A percentile compares a stretch with the other conserved stretches of the same genome.
These are phyloP conservation scores for Chouioia cunea DNA, from an alignment of 2,888 invertebrate species.

Conservation along the genomic window DNA sequence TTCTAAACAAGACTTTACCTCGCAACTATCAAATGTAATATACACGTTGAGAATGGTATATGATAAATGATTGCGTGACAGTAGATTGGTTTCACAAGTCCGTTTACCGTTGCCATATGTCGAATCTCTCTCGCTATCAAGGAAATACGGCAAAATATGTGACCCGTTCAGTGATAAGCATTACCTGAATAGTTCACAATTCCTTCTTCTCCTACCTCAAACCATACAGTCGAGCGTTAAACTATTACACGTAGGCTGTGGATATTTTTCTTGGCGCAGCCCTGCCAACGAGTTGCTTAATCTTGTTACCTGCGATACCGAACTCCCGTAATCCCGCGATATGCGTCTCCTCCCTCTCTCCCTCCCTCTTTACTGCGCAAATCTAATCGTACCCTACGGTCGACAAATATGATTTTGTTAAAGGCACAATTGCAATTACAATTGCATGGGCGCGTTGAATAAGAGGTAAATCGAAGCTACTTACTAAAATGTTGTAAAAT, in stretches of 20 bases:
- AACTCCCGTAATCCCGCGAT: conserved; percentile 58
- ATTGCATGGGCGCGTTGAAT: too few species aligned
- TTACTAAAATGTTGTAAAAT: too few species aligned
- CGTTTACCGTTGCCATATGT: conserved; percentile 35
- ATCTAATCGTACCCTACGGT: conserved; percentile 5
- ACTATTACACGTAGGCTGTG: conserved; percentile 22
- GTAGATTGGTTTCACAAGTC: too few species aligned
- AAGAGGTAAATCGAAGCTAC: too few species aligned
- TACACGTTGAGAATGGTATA: too few species aligned
- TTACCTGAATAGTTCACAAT: background rate
- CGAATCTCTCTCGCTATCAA: background rate
- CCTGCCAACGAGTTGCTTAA: conserved; percentile 55
- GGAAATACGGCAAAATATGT: background rate
- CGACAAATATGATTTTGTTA: too few species aligned
- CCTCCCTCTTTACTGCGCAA: background rate
- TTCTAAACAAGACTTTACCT: too few species aligned
- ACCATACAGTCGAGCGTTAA: background rate
- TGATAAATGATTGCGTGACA: too few species aligned
- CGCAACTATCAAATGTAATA: too few species aligned
- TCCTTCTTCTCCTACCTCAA: background rate
- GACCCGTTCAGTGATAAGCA: background rate
- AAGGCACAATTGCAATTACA: too few species aligned
- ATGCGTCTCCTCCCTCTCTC: conserved; percentile 20
- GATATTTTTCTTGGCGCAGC: conserved; percentile 37
- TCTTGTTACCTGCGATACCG: conserved; percentile 64